These are phyloP conservation scores for Herminia tarsipennalis DNA, from an alignment of 2,888 invertebrate genomes.

Conservation along the genomic window DNA sequence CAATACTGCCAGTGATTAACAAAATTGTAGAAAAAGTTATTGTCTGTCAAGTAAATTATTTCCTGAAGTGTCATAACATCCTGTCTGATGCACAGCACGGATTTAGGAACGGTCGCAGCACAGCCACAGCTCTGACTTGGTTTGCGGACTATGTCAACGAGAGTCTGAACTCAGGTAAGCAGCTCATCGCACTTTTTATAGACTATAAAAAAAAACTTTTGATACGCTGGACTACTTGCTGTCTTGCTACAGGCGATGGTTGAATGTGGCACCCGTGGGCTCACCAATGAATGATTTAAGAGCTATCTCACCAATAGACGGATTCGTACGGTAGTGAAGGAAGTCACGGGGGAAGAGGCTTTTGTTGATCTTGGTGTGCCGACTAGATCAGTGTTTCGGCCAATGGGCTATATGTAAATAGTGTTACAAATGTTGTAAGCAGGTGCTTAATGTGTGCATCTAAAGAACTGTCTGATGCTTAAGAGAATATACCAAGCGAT, in stretches of 20 bases:
- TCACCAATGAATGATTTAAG: not conserved
- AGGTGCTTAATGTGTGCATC: not conserved
- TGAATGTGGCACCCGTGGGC: not conserved
- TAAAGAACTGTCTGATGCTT: too few species aligned
- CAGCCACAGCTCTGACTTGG: not conserved
- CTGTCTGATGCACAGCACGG: not conserved
- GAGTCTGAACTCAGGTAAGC: not conserved
- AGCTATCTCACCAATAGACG: not conserved
- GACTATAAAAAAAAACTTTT: constrained; percentile 1
- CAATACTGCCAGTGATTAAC: not conserved
- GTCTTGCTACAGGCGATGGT: too few species aligned
- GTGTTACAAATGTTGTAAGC: not conserved
- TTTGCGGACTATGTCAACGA: not conserved
- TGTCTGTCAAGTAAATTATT: not conserved
- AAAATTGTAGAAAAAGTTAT: not conserved
- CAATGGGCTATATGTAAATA: not conserved
- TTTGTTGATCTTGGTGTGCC: not conserved
- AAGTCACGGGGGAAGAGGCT: not conserved
- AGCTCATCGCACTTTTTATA: not conserved
- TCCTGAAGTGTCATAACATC: not conserved
- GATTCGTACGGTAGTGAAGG: not conserved
- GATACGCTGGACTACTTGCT: not conserved
- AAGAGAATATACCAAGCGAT: not conserved
- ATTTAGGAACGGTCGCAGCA: not conserved
- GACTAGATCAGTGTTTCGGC: not conserved